These are phyloP conservation scores for Lamprotornis superbus DNA, from an alignment of 2,113 vertebrate species.

Conservation along the genomic window DNA sequence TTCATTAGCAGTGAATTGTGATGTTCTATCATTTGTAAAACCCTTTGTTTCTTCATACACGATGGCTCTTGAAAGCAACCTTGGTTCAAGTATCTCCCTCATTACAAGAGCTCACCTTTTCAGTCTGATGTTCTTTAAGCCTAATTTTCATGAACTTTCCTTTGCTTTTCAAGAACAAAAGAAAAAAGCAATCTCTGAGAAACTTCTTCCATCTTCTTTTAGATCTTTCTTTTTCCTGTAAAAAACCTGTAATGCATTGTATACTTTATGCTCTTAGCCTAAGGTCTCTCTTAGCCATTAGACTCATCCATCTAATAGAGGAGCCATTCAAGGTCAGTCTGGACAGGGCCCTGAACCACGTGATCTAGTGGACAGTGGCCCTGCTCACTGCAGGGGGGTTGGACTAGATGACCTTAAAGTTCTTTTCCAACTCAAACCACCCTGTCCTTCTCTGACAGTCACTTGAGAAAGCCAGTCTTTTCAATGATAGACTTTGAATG, in stretches of 20 bases:
- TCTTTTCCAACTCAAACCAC: not conserved
- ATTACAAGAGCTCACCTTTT: not conserved
- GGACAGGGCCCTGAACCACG: not conserved
- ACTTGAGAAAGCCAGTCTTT: not conserved
- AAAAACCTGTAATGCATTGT: not conserved
- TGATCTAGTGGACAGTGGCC: not conserved
- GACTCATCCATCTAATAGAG: not conserved
- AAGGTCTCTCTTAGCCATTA: not conserved
- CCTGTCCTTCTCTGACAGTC: not conserved
- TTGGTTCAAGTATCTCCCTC: not conserved
- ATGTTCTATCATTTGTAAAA: not conserved
- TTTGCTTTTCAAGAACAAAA: not conserved
- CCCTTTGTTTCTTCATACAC: not conserved
- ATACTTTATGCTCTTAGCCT: not conserved
- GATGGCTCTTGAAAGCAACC: not conserved
- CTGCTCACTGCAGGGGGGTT: not conserved
- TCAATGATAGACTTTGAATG: fast-evolving
- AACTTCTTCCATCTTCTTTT: not conserved
- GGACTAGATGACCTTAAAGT: not conserved
- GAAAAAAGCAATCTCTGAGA: not conserved
- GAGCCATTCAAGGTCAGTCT: not conserved
- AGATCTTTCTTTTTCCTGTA: not conserved
- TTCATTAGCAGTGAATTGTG: not conserved
- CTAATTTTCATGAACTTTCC: not conserved
- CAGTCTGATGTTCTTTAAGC: not conserved